phyloP scores from a whole-genome alignment of 2,888 invertebrate genomes.

The Pachydiplax longipennis region DNA sequence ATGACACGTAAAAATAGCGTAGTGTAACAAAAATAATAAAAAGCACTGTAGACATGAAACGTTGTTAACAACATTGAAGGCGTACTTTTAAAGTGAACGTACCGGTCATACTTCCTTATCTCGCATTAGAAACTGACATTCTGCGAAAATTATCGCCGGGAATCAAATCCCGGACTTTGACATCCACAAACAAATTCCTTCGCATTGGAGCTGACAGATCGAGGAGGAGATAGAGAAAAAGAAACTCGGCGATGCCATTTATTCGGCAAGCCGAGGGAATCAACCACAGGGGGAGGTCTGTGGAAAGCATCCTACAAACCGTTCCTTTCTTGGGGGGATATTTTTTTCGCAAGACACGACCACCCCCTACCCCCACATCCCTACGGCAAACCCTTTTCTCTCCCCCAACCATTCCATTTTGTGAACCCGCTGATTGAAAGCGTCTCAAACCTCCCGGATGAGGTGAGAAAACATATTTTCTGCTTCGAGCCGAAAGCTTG shows the following conservation, averaged over 20 bases:
- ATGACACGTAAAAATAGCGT: no score
- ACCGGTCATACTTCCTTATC: no score
- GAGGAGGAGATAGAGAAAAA: neutral
- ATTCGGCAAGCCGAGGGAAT: constrained; percentile 19
- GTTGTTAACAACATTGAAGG: no score
- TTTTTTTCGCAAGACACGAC: neutral
- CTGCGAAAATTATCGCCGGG: no score
- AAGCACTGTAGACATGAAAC: no score
- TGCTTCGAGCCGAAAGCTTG: constrained; percentile 27
- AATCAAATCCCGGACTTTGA: no score
- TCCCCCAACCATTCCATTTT: constrained; percentile 8
- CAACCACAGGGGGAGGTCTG: neutral
- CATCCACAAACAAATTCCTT: no score
- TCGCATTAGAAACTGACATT: no score
- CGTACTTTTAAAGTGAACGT: no score
- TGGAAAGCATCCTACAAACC: neutral
- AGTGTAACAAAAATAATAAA: no score
- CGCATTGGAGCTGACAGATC: neutral
- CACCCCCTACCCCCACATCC: neutral
- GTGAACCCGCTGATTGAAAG: constrained; percentile 34
- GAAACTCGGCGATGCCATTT: constrained; percentile 18
- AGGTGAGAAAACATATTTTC: constrained; percentile 43
- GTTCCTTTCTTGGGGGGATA: neutral
- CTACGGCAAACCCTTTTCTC: neutral
- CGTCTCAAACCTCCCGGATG: constrained; percentile 38